Conservation (phyloP, 2,113 vertebrate genomes). For the Oncorhynchus nerka region DNA sequence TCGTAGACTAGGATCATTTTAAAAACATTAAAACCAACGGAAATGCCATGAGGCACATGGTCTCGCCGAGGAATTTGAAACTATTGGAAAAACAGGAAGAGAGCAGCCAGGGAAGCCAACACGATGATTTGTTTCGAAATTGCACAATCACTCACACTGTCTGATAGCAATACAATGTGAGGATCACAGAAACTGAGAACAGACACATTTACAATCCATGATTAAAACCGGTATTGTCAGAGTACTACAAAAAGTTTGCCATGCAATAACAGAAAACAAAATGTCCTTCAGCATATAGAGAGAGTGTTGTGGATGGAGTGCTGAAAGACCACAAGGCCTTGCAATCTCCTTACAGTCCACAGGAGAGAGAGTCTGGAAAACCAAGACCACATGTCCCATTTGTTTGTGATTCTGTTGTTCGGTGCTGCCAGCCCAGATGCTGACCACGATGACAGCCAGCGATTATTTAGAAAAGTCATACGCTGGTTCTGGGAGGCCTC, state of each 20-base stretch:
- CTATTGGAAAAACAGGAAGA: constrained; percentile 48
- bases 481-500: not conserved
- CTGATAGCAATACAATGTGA: not conserved
- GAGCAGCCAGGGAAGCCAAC: constrained; percentile 18
- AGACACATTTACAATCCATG: not conserved
- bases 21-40: constrained; percentile 24
- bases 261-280: not conserved
- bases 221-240: not conserved
- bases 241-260: not conserved
- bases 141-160: not conserved
- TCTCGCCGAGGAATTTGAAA: constrained; percentile 39
- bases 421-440: constrained; percentile 15
- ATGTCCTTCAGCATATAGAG: constrained; percentile 21
- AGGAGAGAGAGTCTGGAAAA: not conserved
- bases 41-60: constrained; percentile 36
- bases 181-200: not conserved
- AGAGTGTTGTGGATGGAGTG: constrained; percentile 19
- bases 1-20: not conserved
- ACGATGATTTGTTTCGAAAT: constrained; percentile 4
- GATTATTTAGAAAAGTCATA: not conserved
- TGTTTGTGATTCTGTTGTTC: constrained; percentile 2
- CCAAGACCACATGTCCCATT: constrained; percentile 16
- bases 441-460: not conserved
- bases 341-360: constrained; percentile 30
- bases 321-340: constrained; percentile 21